Conservation (phyloP, 2,888 invertebrate species). For the Rhagophthalmus giganteus region DNA sequence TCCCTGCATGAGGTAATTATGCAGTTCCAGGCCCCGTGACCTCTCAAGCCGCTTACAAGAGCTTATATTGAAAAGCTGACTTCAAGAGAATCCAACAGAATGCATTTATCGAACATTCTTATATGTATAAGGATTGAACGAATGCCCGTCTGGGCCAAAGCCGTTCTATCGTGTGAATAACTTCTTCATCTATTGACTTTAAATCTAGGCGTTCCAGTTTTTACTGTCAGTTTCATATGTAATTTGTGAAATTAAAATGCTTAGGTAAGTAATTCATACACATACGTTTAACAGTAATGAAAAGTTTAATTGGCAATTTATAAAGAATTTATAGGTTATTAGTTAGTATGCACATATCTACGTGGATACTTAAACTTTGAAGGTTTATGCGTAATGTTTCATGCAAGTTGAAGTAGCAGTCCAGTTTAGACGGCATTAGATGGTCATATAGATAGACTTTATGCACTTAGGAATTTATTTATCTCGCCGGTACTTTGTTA, state of each 20-base stretch:
- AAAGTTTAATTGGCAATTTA: not conserved
- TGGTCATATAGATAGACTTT: conserved; percentile 20
- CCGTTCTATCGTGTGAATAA: not conserved
- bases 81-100: conserved; percentile 25
- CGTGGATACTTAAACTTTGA: too few species aligned
- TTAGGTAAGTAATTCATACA: too few species aligned
- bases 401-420: not conserved
- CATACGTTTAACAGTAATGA: not conserved
- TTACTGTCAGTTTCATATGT: not conserved
- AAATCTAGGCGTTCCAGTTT: not conserved
- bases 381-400: not conserved
- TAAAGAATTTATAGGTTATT: too few species aligned
- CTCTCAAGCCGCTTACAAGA: conserved; percentile 32
- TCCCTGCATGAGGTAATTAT: conserved; percentile 30
- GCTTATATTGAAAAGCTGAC: conserved; percentile 30
- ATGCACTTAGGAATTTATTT: not conserved
- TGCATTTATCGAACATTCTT: conserved; percentile 9
- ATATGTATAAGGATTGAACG: conserved; percentile 9
- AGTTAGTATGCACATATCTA: not conserved
- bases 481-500: not conserved
- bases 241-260: not conserved
- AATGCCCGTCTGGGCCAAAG: conserved; percentile 20
- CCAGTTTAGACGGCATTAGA: conserved; percentile 25
- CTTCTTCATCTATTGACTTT: not conserved
- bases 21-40: conserved; percentile 29